Percentiles rank a stretch among this genome's conserved stretches.
Conservation (phyloP, 2,113 vertebrate species). For the Dryoscopus gambensis region DNA sequence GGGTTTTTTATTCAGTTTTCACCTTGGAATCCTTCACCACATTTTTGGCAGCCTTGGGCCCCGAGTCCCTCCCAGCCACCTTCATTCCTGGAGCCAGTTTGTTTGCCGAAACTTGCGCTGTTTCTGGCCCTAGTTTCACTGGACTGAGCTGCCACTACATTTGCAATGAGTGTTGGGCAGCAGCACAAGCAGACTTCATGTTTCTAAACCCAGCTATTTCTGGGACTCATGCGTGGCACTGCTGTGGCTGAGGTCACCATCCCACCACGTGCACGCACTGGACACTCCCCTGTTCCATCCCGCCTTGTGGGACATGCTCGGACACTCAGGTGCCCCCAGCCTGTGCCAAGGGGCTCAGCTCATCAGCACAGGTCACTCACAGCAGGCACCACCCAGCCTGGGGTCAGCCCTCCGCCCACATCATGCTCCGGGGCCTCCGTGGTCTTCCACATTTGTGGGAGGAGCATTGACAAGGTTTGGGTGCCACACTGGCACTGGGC, state of each 20-base stretch:
- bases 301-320: fast-evolving
- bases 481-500: background rate
- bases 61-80: background rate
- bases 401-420: background rate
- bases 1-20: background rate
- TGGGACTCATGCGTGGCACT: background rate
- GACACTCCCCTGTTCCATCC: background rate
- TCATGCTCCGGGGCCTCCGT: background rate
- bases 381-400: background rate
- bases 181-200: background rate
- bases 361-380: background rate
- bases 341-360: background rate
- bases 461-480: background rate
- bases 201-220: background rate
- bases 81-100: background rate
- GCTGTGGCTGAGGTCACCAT: background rate
- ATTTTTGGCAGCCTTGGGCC: background rate
- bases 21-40: background rate
- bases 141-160: background rate
- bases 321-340: background rate
- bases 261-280: fast-evolving
- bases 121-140: background rate
- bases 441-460: background rate
- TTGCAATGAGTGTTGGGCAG: background rate
- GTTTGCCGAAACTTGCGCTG: background rate